phyloP scores from a whole-genome alignment of 2,113 vertebrate species.

The Leptodactylus fuscus region DNA sequence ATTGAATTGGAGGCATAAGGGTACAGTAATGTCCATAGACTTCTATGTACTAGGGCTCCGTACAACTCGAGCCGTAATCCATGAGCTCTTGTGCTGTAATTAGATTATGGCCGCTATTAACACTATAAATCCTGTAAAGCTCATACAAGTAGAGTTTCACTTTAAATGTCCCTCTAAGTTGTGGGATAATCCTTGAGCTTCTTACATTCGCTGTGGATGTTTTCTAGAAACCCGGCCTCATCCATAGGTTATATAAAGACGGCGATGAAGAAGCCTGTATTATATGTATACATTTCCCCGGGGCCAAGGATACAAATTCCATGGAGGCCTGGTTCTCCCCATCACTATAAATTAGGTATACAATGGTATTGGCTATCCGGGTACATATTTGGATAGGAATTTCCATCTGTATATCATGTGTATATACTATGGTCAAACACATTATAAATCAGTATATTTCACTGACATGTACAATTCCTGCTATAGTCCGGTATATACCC shows the following conservation, averaged over 20 bases:
- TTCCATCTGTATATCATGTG: neutral
- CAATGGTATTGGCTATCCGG: neutral
- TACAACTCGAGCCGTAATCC: no score
- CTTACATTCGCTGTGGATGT: neutral
- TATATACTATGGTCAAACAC: no score
- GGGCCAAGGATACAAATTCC: neutral
- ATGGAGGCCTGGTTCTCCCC: neutral
- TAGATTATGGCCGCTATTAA: no score
- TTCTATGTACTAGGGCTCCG: no score
- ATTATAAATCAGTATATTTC: neutral
- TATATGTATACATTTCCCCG: neutral
- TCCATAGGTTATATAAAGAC: neutral
- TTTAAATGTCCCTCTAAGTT: neutral
- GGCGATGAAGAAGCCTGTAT: neutral
- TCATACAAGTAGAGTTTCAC: neutral
- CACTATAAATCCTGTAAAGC: neutral
- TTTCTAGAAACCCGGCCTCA: neutral
- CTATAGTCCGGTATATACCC: neutral
- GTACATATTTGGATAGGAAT: neutral
- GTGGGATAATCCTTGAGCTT: neutral
- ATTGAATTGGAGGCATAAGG: no score
- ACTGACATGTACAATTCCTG: neutral
- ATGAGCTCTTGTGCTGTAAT: no score
- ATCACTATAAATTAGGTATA: slow-evolving; percentile 8
- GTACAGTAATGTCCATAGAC: no score